Base-by-base conservation (phyloP, 2,113 vertebrate species). In the Choloepus hoffmanni region DNA sequence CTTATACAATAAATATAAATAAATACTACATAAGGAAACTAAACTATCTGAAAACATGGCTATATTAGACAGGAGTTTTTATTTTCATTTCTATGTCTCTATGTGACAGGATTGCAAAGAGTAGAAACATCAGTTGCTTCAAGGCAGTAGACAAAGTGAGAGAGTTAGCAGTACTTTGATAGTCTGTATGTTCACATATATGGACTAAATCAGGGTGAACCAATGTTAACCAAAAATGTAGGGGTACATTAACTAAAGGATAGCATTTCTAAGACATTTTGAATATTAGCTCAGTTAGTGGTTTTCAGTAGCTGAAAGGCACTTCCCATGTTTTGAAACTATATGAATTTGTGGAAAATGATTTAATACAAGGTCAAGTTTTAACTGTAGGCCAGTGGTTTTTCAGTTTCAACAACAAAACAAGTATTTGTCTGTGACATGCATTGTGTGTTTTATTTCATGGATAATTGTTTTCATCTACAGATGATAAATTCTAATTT, bases 401-500 rank as follows among this genome's bases (percentile, higher is more conserved):
- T 82, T 1, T 28, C 40, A 63, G n/a, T 45, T 43, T 3, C 26
- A 58, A 58, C 19, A 21, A 58, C 23, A 28, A 58, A 58, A 58
- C 48, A 58, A 58, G 55, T 86, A 79, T 91, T 95, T 93, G 84
- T 89, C 36, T 96, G 89, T 90, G 60, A 86, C 79, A 83, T 45
- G 43, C 67, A 89, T 63, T 94, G 62, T 96, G 79, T 93, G 68
- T 76, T 67, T 67, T 50, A 95, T 45, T 68, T 92, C 85, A 76
- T 26, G 10, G 11, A 58, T 81, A 92, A 78, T 45, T 90, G 43
- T 85, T 92, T 97, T 96, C 60, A 96, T 72, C 92, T 30, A 72
- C 7, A 92, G 78, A 79, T 91, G 84, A 90, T 65, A 74, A 89
- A 5, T 77, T 48, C 67, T 45, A 97, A 88, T 85, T 89, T 58